phyloP scores from a whole-genome alignment of 2,888 invertebrate species.

The Rotaria magnacalcarata region DNA sequence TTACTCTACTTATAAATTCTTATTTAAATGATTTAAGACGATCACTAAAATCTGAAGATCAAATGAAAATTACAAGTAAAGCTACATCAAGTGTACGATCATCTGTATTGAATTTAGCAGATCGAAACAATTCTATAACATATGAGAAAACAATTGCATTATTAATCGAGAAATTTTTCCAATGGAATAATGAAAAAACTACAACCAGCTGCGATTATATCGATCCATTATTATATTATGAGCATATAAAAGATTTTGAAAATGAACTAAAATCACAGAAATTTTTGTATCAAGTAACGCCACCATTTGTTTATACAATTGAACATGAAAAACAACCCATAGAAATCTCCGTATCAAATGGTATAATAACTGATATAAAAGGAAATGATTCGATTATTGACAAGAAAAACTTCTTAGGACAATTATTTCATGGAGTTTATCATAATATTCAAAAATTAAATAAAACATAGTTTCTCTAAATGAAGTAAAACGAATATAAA shows the following conservation, averaged over 20 bases:
- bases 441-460: not conserved
- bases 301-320: conserved; percentile 38
- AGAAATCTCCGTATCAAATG: conserved; percentile 32
- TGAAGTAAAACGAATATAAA: not conserved
- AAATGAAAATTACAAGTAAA: conserved; percentile 28
- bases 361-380: conserved; percentile 29
- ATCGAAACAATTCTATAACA: not conserved
- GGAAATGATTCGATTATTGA: not conserved
- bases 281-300: conserved; percentile 38
- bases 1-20: conserved; percentile 78
- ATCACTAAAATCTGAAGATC: conserved; percentile 38
- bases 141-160: not conserved
- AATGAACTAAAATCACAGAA: conserved; percentile 38
- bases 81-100: conserved; percentile 45
- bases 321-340: conserved; percentile 8
- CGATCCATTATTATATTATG: conserved; percentile 34
- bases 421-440: not conserved
- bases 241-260: not conserved
- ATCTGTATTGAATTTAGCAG: conserved; percentile 39
- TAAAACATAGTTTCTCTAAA: not conserved
- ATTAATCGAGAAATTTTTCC: conserved; percentile 37
- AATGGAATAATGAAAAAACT: conserved; percentile 28
- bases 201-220: conserved; percentile 37
- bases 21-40: conserved; percentile 37
- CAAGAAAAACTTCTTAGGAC: not conserved